Evolutionary conservation across 1,140 invertebrate species (phyloP).

Genomic region (Lysiphlebus fabarum): DNA sequence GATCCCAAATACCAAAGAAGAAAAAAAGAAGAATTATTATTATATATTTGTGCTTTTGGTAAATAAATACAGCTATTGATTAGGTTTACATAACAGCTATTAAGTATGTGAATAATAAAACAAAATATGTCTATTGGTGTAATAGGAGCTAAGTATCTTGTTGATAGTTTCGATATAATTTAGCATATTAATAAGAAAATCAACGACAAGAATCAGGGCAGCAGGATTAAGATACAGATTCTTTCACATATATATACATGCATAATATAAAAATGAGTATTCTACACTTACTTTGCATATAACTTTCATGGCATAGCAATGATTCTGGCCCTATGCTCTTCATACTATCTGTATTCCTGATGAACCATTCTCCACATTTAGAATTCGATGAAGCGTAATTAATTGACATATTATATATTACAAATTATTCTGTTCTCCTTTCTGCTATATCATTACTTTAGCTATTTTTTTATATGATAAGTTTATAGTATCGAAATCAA

Average conservation of each 20-base stretch:
- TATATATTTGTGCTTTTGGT: background rate
- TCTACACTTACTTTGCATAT: slow-evolving; percentile 1
- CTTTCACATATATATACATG: background rate
- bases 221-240: slow-evolving; percentile 49
- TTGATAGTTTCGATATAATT: slow-evolving; percentile 37
- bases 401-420: too few species aligned
- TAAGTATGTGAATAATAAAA: too few species aligned
- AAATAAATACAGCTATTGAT: too few species aligned
- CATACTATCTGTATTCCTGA: slow-evolving; percentile 45
- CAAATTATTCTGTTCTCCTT: too few species aligned
- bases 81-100: too few species aligned
- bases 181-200: slow-evolving; percentile 58
- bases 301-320: background rate
- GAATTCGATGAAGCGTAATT: slow-evolving; percentile 56
- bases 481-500: too few species aligned
- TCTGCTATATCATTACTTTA: too few species aligned
- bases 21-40: too few species aligned
- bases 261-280: background rate
- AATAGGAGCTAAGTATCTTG: background rate
- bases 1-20: slow-evolving; percentile 28
- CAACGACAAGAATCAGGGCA: slow-evolving; percentile 54
- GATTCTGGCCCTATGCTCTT: slow-evolving; percentile 38
- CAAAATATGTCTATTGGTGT: slow-evolving; percentile 20
- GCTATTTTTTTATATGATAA: too few species aligned
- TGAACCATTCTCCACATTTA: slow-evolving; percentile 54